Base-by-base conservation (phyloP, 2,797 vertebrate genomes). In the Zonotrichia albicollis region DNA sequence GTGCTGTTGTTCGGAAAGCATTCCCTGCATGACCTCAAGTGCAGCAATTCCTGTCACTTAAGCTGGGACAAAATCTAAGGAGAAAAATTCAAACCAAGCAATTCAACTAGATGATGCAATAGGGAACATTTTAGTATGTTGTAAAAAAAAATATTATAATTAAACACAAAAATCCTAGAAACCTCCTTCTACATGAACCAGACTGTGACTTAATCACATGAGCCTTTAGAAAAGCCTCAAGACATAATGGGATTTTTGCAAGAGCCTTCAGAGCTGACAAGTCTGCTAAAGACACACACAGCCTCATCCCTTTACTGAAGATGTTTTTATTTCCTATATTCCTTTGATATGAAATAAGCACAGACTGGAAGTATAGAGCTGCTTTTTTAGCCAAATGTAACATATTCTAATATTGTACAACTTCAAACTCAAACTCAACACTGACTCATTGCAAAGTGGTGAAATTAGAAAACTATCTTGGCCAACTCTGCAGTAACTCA, bases 41-140 rank as follows among this genome's bases (percentile, higher is more conserved):
- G 36, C 30, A 87, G n/a, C 29, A 53, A 43, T 55, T 91, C 55
- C 70, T 18, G 3, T 70, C 67, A 3, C 30, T 89, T 73, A 17
- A 84, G 48, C 36, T 84, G 50, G 21, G 46, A 18, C 29, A 89
- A 55, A 55, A 55, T 45, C 84, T 73, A 76, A 78, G 26, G 29
- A 87, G 36, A 45, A 92, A 91, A 89, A 89, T 8, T 80, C n/a
- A 78, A 88, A 94, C 32, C 26, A 70, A 95, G 85, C 9, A 64
- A 46, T 74, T 72, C 51, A 84, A n/a, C 23, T 70, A 30, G 43
- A 78, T 92, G 87, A 93, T 76, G 87, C 62, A 93, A 94, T 6
- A 45, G 40, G 73, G 27, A 95, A 86, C 17, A 25, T 27, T 83
- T 72, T 0, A 75, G 54, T 62, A 70, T 10, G 6, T 30, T 68